Conservation (phyloP, 2,797 vertebrate species). For the Centropyge bicolor region DNA sequence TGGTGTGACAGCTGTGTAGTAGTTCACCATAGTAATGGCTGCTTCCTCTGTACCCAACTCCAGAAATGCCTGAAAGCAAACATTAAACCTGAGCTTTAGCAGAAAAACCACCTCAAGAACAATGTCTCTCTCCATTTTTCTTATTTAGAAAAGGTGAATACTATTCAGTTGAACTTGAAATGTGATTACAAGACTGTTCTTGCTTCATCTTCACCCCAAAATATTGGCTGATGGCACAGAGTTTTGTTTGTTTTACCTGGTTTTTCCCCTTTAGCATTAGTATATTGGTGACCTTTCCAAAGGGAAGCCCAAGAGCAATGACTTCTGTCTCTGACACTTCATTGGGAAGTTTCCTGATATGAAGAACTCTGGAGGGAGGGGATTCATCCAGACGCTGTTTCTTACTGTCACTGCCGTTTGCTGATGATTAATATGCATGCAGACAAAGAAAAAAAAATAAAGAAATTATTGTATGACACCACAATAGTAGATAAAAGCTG, state of each 20-base stretch:
- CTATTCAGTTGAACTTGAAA: neutral
- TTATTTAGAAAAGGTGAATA: neutral
- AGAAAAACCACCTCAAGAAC: neutral
- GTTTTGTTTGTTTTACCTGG: conserved; percentile 86
- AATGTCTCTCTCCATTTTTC: neutral
- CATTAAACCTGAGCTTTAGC: neutral
- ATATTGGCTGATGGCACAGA: neutral
- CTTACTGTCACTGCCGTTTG: conserved; percentile 98
- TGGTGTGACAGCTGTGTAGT: conserved; percentile 95
- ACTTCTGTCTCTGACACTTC: conserved; percentile 99
- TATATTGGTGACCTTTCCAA: conserved; percentile 99
- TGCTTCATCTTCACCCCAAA: neutral
- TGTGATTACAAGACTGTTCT: neutral
- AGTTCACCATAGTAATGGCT: conserved; percentile 98
- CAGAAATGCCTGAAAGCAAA: conserved; percentile 91
- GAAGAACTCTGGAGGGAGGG: conserved; percentile 95
- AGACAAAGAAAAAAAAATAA: neutral
- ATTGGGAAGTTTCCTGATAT: conserved; percentile 97
- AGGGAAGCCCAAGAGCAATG: conserved; percentile 96
- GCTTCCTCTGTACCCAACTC: conserved; percentile 98
- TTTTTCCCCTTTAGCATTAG: conserved; percentile 99
- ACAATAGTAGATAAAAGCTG: neutral
- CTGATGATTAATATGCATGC: conserved; percentile 72
- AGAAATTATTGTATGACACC: neutral
- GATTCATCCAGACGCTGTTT: conserved; percentile 97